phyloP scores from a whole-genome alignment of 92 coral and sea anemone genomes.

The Epizoanthus stellaris region DNA sequence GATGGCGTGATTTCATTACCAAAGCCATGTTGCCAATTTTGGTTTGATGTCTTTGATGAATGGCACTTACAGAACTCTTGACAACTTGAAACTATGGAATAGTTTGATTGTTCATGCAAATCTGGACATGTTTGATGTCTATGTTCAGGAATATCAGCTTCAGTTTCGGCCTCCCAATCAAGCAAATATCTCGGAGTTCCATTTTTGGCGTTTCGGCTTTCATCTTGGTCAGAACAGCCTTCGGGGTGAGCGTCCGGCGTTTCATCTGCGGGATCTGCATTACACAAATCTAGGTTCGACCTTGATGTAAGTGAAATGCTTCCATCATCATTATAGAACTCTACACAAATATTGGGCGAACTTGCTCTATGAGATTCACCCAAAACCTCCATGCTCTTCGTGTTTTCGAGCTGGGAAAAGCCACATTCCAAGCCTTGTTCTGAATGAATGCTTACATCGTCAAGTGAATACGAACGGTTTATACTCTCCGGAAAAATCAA shows the following conservation, averaged over 20 bases:
- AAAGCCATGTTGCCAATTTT: background rate
- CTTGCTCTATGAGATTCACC: constrained; percentile 5
- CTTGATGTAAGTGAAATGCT: constrained; percentile 23
- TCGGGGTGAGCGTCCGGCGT: background rate
- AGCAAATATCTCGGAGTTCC: background rate
- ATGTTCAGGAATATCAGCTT: background rate
- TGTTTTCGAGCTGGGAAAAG: background rate
- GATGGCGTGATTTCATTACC: constrained; percentile 3
- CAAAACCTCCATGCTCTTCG: constrained; percentile 36
- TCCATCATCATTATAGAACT: constrained; percentile 43
- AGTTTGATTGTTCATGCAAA: constrained; percentile 23
- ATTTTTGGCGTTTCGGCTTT: background rate
- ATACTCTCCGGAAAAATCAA: constrained; percentile 32
- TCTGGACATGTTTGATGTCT: background rate
- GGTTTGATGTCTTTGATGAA: background rate
- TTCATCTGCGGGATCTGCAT: background rate
- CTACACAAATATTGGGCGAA: constrained; percentile 22
- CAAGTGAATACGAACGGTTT: constrained; percentile 31
- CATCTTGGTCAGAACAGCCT: background rate
- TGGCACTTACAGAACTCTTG: constrained; percentile 35
- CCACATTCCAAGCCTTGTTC: background rate
- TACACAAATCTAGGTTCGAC: constrained; percentile 2
- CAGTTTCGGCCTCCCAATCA: background rate
- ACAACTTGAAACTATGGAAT: background rate
- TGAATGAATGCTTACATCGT: constrained; percentile 23